Conservation (phyloP, 2,888 invertebrate species). For the Clepsis dumicolana region DNA sequence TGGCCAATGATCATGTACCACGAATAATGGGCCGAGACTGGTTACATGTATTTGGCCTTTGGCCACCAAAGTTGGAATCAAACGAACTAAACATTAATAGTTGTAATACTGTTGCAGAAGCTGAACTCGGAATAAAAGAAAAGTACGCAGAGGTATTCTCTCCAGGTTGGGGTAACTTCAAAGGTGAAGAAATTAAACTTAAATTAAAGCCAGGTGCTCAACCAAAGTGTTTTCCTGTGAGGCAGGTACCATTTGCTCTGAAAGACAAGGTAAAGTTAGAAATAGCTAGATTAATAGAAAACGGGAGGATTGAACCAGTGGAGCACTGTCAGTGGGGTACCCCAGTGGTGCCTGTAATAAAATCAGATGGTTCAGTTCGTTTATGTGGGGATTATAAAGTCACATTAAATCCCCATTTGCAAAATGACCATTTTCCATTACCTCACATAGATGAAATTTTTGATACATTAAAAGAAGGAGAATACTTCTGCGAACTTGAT, state of each 20-base stretch:
- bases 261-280: slow-evolving; percentile 23
- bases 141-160: slow-evolving; percentile 23
- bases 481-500: slow-evolving; percentile 47
- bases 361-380: slow-evolving; percentile 33
- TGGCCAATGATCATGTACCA: no score
- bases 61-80: no score
- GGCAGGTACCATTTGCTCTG: slow-evolving; percentile 26
- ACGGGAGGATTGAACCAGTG: not conserved
- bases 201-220: not conserved
- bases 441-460: slow-evolving; percentile 35
- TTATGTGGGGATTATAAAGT: slow-evolving; percentile 40
- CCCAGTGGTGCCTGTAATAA: slow-evolving; percentile 38
- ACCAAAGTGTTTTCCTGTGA: not conserved
- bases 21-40: no score
- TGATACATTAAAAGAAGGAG: slow-evolving; percentile 24
- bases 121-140: slow-evolving; percentile 11
- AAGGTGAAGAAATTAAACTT: not conserved
- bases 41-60: no score
- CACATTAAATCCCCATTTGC: slow-evolving; percentile 35
- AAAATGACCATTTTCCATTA: slow-evolving; percentile 32
- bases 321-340: slow-evolving; percentile 31
- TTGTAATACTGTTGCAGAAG: slow-evolving; percentile 31
- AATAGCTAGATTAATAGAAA: not conserved
- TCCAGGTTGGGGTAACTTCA: slow-evolving; percentile 27
- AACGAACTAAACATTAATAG: no score